Conservation (phyloP, 2,113 vertebrate genomes). For the Laticauda laticaudata region DNA sequence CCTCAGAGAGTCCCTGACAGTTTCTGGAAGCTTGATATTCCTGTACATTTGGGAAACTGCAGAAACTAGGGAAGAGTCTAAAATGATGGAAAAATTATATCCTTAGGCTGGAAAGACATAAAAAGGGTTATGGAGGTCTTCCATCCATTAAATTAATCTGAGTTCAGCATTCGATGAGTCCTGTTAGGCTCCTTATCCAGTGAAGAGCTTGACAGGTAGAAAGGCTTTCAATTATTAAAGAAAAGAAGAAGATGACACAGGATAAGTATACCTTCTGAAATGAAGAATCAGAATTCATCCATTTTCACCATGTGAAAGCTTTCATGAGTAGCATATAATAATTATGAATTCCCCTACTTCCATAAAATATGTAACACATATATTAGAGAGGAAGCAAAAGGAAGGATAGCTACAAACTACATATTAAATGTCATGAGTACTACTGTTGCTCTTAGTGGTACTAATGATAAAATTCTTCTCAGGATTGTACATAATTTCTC, state of each 20-base stretch:
- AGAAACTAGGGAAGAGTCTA: background rate
- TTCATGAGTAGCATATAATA: background rate
- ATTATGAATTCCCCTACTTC: background rate
- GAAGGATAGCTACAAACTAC: background rate
- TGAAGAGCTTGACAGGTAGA: background rate
- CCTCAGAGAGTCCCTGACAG: background rate
- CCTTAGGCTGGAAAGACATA: background rate
- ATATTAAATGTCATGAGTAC: background rate
- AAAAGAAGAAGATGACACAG: background rate
- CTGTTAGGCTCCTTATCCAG: background rate
- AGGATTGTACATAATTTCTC: background rate
- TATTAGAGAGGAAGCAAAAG: background rate
- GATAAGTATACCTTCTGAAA: background rate
- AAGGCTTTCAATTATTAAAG: background rate
- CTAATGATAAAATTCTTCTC: background rate
- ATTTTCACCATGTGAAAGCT: background rate
- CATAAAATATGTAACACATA: background rate
- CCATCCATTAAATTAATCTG: background rate
- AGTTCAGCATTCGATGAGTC: background rate
- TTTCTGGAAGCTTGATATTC: background rate
- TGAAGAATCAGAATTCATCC: background rate
- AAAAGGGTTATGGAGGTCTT: background rate
- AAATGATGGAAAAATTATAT: background rate
- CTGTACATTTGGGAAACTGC: background rate
- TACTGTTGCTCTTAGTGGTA: background rate